phyloP scores from a whole-genome alignment of 2,888 invertebrate genomes.

The Chalcis sispes region DNA sequence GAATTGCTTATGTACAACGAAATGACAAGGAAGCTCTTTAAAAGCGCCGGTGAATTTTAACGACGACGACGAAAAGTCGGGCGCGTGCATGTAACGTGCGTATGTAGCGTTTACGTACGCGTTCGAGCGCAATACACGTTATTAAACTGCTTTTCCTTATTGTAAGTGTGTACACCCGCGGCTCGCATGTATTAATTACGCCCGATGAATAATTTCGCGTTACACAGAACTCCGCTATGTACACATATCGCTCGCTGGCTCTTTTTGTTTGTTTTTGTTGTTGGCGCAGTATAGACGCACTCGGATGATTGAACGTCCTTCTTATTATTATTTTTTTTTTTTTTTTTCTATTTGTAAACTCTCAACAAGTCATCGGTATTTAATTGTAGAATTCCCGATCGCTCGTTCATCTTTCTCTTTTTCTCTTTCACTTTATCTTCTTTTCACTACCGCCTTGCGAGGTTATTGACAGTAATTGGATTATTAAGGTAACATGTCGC shows the following conservation, averaged over 20 bases:
- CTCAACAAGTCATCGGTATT: constrained; percentile 29
- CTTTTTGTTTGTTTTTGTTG: no score
- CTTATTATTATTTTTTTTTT: not conserved
- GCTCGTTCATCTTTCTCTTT: not conserved
- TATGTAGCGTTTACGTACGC: not conserved
- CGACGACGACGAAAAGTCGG: no score
- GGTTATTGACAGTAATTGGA: constrained; percentile 57
- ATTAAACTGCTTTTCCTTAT: constrained; percentile 33
- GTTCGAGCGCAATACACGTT: constrained; percentile 9
- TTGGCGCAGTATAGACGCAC: constrained; percentile 34
- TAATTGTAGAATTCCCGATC: constrained; percentile 48
- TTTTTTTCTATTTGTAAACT: not conserved
- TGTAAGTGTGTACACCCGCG: not conserved
- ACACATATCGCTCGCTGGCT: not conserved
- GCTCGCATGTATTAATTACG: constrained; percentile 52
- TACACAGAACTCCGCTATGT: not conserved
- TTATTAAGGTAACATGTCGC: constrained; percentile 47
- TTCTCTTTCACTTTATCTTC: not conserved
- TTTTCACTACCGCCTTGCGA: not conserved
- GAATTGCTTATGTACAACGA: no score
- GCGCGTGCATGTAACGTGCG: no score
- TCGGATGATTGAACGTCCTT: constrained; percentile 46
- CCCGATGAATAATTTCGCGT: constrained; percentile 52
- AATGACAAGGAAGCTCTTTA: no score
- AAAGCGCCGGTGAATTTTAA: no score